These are phyloP conservation scores for Porites lobata DNA, from an alignment of 92 coral and sea anemone species.

Conservation along the genomic window DNA sequence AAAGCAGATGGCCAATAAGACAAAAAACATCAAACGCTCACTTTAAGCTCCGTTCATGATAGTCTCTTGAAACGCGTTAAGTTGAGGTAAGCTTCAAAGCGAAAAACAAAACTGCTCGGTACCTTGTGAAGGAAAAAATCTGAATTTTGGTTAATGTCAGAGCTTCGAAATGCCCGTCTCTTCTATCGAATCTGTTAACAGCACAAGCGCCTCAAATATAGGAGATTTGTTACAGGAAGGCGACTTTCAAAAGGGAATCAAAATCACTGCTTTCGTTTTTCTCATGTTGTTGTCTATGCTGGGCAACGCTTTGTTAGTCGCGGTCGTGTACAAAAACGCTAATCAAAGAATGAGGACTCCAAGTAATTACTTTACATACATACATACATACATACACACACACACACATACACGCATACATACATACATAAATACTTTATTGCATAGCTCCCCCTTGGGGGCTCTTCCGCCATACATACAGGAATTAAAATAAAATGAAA, in stretches of 20 bases:
- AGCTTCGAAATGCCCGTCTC: background rate
- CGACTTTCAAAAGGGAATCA: background rate
- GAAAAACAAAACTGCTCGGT: too few species aligned
- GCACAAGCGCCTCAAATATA: background rate
- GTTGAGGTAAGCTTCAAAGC: too few species aligned
- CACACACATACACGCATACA: too few species aligned
- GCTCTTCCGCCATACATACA: too few species aligned
- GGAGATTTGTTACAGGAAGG: background rate
- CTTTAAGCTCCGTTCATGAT: background rate
- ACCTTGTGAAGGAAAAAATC: background rate
- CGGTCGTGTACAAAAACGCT: constrained; percentile 70
- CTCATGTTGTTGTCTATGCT: constrained; percentile 42
- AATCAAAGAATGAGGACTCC: constrained; percentile 69
- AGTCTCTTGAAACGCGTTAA: too few species aligned
- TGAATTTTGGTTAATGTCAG: background rate
- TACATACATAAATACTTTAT: too few species aligned
- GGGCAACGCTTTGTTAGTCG: constrained; percentile 67
- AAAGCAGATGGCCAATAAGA: constrained; percentile 18
- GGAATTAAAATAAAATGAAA: too few species aligned
- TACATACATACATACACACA: too few species aligned
- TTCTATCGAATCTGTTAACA: background rate
- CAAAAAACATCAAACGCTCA: background rate
- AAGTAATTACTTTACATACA: constrained; percentile 74
- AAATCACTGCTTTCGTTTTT: constrained; percentile 34
- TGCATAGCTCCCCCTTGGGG: too few species aligned